phyloP scores from a whole-genome alignment of 1,140 invertebrate genomes.

The Leptestheria dahalacensis region DNA sequence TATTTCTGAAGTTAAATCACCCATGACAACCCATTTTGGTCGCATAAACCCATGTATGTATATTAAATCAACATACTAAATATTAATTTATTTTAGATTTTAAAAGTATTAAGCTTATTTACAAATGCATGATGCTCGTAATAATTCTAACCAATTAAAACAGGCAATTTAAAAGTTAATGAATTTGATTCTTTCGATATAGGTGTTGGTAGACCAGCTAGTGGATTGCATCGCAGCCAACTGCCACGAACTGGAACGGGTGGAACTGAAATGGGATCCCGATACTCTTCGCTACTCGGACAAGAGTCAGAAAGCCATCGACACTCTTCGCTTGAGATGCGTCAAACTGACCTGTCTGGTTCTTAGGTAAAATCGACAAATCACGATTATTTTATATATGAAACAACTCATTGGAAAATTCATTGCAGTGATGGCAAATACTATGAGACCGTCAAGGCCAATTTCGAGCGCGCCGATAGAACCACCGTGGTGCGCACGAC shows the following conservation, averaged over 20 bases:
- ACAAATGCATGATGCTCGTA: too few relatives aligned
- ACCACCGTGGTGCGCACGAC: constrained; percentile 88
- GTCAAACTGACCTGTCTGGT: constrained; percentile 66
- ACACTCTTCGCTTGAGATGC: constrained; percentile 75
- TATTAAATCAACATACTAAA: too few relatives aligned
- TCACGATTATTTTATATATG: background rate
- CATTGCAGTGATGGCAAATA: constrained; percentile 87
- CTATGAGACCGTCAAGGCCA: constrained; percentile 97
- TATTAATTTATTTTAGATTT: too few relatives aligned
- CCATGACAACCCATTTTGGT: too few relatives aligned
- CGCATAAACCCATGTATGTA: too few relatives aligned
- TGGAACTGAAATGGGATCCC: constrained; percentile 95
- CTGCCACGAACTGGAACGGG: constrained; percentile 68
- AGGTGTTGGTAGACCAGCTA: constrained; percentile 66
- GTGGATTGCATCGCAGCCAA: constrained; percentile 94
- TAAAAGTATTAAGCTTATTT: too few relatives aligned
- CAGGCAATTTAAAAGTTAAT: too few relatives aligned
- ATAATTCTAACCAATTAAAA: too few relatives aligned
- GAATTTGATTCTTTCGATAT: background rate
- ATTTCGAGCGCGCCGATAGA: constrained; percentile 95
- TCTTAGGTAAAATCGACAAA: constrained; percentile 44
- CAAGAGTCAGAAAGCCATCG: constrained; percentile 94
- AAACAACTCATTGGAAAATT: constrained; percentile 17
- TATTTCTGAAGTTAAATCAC: too few relatives aligned
- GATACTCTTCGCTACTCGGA: constrained; percentile 96